Base-by-base conservation (phyloP, 2,888 invertebrate genomes). In the Mythimna loreyi region DNA sequence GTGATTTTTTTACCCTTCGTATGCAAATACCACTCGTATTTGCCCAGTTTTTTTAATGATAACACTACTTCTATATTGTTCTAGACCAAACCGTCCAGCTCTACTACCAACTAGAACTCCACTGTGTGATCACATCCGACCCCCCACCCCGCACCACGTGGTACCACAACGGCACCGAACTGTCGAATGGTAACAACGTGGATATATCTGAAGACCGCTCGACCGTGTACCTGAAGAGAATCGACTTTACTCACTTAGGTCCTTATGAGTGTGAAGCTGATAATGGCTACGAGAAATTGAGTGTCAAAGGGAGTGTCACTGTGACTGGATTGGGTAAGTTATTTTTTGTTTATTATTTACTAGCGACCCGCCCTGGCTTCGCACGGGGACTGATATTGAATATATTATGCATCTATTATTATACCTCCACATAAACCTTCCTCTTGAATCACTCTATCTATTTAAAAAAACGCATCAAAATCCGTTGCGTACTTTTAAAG, bases 191-290 rank as follows among this genome's bases (percentile, higher is more conserved):
- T 43, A 72, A 76, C 8, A 89, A 89, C 43, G 75, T 89, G 3
- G 77, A 87, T 0, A 28, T 90, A 8, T 82, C 88, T 0, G 87
- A 88, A 11, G 87, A 92, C 47, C 83, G 82, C 6, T 80, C 84
- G 0, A 86, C 86, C 2, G 67, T 95, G 2, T 82, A 85, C 23
- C 85, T 96, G 36, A 82, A 86, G 28, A 89, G 85, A 60, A 88
- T 93, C 1, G 89, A 91, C 55, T 93, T 94, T 43, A 72, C 81
- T 2, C 84, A 94, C 67, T 75, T 94, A 3, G 97, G 97, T 0
- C 82, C 88, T 19, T 97, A 97, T 79, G 88, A 87, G 0, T 97
- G 97, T 85, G 89, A 90, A 47, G 96, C 96, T 1, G 91, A 92
- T 45, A 97, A 97, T 86, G 92, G 92, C 0, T 93, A 86, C 79